Base-by-base conservation (phyloP, 2,113 vertebrate genomes). In the Myxocyprinus asiaticus region DNA sequence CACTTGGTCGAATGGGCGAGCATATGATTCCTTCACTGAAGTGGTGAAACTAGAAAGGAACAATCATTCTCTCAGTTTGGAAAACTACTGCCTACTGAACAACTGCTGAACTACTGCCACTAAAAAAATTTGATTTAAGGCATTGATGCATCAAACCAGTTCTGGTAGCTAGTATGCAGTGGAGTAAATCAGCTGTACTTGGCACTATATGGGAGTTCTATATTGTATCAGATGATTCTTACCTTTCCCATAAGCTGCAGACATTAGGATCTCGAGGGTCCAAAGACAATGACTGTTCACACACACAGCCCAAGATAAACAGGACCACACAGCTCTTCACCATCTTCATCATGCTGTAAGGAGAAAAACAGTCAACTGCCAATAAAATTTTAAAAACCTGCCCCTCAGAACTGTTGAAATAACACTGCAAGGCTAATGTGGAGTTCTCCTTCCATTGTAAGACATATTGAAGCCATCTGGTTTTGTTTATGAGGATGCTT, bases 201-300 rank as follows among this genome's bases (percentile, higher is more conserved):
- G 14, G 12, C 42, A 15, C 3, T 45, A 33, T 33, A 33, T 33
- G 14, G 12, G 9, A 58, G n/a, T 42, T 58, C 44, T 15, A 45
- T 15, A 45, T 12, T 72, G 42, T 5, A 69, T 45, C 55, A 17
- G 15, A 62, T 67, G 22, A 56, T 45, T 33, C 91, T 94, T 89
- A 98, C 97, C 96, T 98, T 90, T 98, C 97, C 97, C 97, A 98
- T 83, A 95, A 88, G 87, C 94, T 97, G 92, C 97, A 98, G 76
- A 95, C 95, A 0, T 98, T 96, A 82, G 95, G 93, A 82, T 96
- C 95, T 6, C 82, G 82, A 0, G 94, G 94, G 69, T 88, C 93
- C 76, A 98, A 92, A 17, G 91, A 85, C 85, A 73, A 83, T 50
- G 84, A 81, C 65, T 85, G 84, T 77, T 86, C 83, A 55, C 87